Evolutionary conservation across 1,140 invertebrate species (phyloP), one percentile per base, ranked within the genome.

Genomic region (Microplitis mediator): DNA sequence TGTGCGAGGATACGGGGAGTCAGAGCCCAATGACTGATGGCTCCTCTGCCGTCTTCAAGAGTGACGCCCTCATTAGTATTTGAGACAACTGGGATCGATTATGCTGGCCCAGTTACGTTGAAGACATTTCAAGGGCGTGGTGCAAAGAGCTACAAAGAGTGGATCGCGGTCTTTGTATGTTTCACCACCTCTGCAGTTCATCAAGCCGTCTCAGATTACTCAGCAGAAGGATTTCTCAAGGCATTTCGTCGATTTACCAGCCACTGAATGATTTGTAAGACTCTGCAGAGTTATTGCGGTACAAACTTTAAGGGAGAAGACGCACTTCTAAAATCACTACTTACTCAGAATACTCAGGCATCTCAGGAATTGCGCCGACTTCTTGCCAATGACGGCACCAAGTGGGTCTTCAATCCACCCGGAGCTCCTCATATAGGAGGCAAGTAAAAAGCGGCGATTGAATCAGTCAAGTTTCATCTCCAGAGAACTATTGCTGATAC

Each of bases 21-120:
- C 3, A 32, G 34, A 32, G 31, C 72, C n/a, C 74, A 79, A 14
- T 78, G 79, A 56, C 31, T 80, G 6, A 85, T 85, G 82, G 81
- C 74, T 3, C 36, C 83, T 9, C 63, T 83, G 11, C 79, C 80
- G 6, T 13, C 56, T 4, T 16, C 39, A 5, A 51, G 77, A 4
- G 69, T 76, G 3, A 56, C 34, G 5, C 71, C 67, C 8, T 50
- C 3, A 50, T 68, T 75, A 5, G 73, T 75, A 16, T 80, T 80
- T 39, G 34, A 66, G 8, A 56, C 62, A 9, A 52, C 56, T 16
- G 78, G 75, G 6, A 54, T 77, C n/a, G 76, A 81, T 64, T 82
- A 77, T 61, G 78, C 76, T 9, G 77, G 76, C 16, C 81, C 79
- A 2, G 66, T 81, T n/a, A 6, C 73, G 3, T 65, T 81, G 11